These are phyloP conservation scores for Microctenopoma stevenorrisi DNA, from an alignment of 2,797 vertebrate genomes.

Conservation along the genomic window DNA sequence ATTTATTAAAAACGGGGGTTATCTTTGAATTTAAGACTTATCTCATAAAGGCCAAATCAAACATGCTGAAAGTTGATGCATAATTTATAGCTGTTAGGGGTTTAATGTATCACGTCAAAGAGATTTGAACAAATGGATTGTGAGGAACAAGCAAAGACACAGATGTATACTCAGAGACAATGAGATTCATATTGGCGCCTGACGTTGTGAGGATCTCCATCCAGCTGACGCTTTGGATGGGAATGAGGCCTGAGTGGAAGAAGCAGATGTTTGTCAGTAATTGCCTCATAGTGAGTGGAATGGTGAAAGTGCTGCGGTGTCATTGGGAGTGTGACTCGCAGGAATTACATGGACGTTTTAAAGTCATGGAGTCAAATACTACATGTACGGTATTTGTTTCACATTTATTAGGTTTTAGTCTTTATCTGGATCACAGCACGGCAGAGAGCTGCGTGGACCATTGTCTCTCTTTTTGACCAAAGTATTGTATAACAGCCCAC, in stretches of 20 bases:
- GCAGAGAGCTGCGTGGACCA: constrained; percentile 1
- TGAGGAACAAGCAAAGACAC: constrained; percentile 21
- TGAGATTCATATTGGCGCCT: constrained; percentile 38
- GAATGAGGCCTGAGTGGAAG: constrained; percentile 34
- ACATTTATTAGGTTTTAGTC: neutral
- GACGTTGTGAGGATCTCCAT: constrained; percentile 26
- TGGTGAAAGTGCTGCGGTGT: constrained; percentile 43
- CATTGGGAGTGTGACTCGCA: constrained; percentile 17
- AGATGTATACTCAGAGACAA: constrained; percentile 41
- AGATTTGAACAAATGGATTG: constrained; percentile 42
- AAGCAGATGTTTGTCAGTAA: constrained; percentile 64
- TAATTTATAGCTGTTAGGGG: constrained; percentile 62
- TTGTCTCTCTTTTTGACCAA: constrained; percentile 32
- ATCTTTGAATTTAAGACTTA: constrained; percentile 54
- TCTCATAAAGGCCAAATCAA: constrained; percentile 55
- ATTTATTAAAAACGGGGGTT: constrained; percentile 66
- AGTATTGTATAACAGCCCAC: constrained; percentile 41
- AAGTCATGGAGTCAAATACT: neutral
- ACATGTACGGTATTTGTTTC: neutral
- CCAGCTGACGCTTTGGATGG: constrained; percentile 26
- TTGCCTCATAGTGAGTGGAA: constrained; percentile 42
- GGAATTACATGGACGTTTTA: neutral
- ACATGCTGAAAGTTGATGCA: constrained; percentile 54
- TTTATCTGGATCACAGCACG: neutral
- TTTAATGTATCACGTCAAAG: constrained; percentile 49